Evolutionary conservation across 2,888 invertebrate genomes (phyloP), one percentile per base, ranked within the genome.

Genomic region (Apamea sordens): DNA sequence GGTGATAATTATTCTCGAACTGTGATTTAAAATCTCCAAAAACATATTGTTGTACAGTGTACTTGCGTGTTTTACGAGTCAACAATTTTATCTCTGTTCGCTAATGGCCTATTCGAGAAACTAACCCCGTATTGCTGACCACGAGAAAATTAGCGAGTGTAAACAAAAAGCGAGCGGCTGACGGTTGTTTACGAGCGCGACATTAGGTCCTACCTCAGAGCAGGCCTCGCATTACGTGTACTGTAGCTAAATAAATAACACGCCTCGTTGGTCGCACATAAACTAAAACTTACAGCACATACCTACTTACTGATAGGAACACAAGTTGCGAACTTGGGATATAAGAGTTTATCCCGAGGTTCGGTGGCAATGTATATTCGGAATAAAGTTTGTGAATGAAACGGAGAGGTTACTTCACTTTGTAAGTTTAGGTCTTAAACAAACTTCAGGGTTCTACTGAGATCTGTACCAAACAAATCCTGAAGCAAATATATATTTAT

Each of bases 181-280:
- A 32, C 41, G 36, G 64, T 70, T 59, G 75, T 79, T 70, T 65
- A 83, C 56, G 63, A 59, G 73, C 63, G 73, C 64, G 80, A 86
- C 83, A 86, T 86, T 80, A 83, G 80, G 70, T 32, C 61, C 74
- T 32, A 64, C 63, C 73, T 72, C 77, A 70, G 75, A 44, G 59
- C 67, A 61, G 71, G 77, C 77, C 86, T 78, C 84, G 41, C 84
- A 61, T 63, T 83, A 69, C 71, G 59, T 65, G 59, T 67, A 44
- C 63, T 77, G 73, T 76, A 50, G 79, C 70, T 70, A 88, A 86
- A 88, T 87, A 88, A 88, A 88, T 86, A 84, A 78, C 84, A 76
- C 74, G 84, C 50, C 76, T 84, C 73, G 79, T 79, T 76, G 80
- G 28, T 73, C 72, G 47, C 69, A 72, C 84, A 70, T 77, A 81